Conservation (phyloP, 2,888 invertebrate genomes). For the Lasioglossum malachurum region DNA sequence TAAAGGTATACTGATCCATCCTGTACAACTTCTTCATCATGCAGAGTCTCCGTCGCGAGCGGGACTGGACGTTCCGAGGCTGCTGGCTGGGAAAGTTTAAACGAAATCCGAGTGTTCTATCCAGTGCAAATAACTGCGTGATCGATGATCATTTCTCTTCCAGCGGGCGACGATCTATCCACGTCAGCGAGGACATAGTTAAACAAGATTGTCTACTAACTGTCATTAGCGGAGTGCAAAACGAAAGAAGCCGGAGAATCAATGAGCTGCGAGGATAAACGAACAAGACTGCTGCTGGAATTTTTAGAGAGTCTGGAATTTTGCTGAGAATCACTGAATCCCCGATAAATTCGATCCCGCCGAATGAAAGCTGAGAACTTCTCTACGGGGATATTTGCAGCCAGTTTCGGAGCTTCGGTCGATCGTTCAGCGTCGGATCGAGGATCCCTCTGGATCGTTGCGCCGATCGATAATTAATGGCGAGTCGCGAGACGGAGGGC, state of each 20-base stretch:
- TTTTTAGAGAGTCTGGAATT: neutral
- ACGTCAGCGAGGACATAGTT: neutral
- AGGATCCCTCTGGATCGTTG: constrained; percentile 69
- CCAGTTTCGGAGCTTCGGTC: constrained; percentile 25
- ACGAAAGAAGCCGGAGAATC: neutral
- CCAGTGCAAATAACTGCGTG: neutral
- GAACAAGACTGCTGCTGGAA: neutral
- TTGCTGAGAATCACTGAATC: neutral
- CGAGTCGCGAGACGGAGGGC: constrained; percentile 63
- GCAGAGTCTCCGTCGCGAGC: neutral
- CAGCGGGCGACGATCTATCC: neutral
- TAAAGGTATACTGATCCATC: neutral
- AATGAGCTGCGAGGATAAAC: neutral
- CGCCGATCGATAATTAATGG: constrained; percentile 77
- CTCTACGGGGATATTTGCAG: neutral
- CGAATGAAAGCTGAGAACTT: neutral
- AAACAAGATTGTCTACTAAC: neutral
- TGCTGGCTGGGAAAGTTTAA: neutral
- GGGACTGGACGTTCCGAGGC: neutral
- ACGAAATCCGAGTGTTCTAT: neutral
- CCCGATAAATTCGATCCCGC: neutral
- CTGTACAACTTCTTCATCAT: neutral
- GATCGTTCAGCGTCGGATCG: constrained; percentile 59
- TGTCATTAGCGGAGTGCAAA: neutral
- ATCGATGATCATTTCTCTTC: neutral